Conservation (phyloP, 1,140 invertebrate genomes). For the Ooceraea biroi region DNA sequence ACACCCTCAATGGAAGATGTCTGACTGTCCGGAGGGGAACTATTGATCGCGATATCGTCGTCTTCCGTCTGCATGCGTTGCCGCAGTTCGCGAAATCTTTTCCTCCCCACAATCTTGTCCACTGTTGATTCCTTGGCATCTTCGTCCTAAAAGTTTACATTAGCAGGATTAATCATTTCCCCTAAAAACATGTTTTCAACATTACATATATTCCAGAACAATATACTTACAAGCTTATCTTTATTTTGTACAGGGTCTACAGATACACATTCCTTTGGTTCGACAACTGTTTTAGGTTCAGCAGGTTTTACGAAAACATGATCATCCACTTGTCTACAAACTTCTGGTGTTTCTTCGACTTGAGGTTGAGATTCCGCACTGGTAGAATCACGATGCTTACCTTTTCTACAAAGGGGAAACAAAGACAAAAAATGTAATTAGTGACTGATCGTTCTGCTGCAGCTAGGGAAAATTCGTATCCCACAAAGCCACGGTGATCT, state of each 20-base stretch:
- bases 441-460: too few relatives aligned
- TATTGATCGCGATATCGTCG: conserved; percentile 89
- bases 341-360: conserved; percentile 72
- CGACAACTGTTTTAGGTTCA: conserved; percentile 77
- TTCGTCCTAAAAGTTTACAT: conserved; percentile 79
- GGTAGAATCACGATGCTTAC: conserved; percentile 78
- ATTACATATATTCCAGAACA: not conserved
- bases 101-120: conserved; percentile 87
- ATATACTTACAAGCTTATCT: conserved; percentile 78
- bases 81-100: conserved; percentile 93
- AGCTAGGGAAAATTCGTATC: too few relatives aligned
- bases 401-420: conserved; percentile 72
- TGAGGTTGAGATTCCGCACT: conserved; percentile 71
- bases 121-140: conserved; percentile 74
- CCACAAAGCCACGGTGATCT: not conserved
- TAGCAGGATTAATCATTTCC: not conserved
- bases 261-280: conserved; percentile 73
- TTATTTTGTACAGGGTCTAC: conserved; percentile 74
- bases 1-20: conserved; percentile 89
- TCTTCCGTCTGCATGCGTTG: conserved; percentile 94
- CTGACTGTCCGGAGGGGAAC: conserved; percentile 92
- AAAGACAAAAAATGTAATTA: not conserved
- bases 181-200: not conserved
- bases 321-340: conserved; percentile 77
- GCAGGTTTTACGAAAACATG: conserved; percentile 82